phyloP scores from a whole-genome alignment of 2,797 vertebrate species.

The Muscicapa comitata region DNA sequence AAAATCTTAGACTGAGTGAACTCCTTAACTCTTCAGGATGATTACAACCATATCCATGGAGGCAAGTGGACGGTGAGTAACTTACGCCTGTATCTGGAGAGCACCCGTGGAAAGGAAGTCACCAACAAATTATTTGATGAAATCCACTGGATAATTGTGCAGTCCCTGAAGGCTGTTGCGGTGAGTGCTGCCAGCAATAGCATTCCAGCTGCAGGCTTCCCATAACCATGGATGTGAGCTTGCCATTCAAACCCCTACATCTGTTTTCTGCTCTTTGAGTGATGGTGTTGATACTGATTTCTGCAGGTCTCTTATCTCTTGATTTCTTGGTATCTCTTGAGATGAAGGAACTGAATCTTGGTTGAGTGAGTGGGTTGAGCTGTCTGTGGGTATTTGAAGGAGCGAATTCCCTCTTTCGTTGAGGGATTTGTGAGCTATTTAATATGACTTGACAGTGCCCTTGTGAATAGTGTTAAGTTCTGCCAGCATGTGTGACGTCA shows the following conservation, averaged over 20 bases:
- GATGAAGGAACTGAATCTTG: background rate
- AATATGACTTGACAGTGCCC: background rate
- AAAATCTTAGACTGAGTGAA: background rate
- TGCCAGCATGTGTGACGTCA: background rate
- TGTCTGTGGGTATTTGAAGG: background rate
- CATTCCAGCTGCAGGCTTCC: background rate
- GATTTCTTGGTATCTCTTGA: background rate
- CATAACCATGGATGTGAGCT: background rate
- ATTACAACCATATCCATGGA: conserved; percentile 97
- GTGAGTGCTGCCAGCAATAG: conserved; percentile 73
- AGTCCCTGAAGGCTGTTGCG: conserved; percentile 94
- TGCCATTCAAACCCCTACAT: background rate
- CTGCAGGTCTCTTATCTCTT: background rate
- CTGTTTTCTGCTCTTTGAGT: background rate
- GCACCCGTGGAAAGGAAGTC: conserved; percentile 93
- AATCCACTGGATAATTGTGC: conserved; percentile 97
- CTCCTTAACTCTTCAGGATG: conserved; percentile 79
- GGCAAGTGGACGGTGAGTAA: conserved; percentile 98
- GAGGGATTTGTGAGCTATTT: background rate
- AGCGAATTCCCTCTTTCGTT: background rate
- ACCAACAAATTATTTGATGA: conserved; percentile 93
- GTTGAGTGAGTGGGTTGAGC: background rate
- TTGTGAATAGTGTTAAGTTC: background rate
- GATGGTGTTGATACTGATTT: background rate
- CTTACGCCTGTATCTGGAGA: conserved; percentile 92